A percentile compares a stretch with the other conserved stretches of the same genome.
Conservation (phyloP, 2,797 vertebrate genomes). For the Mormyrops attenuatus region DNA sequence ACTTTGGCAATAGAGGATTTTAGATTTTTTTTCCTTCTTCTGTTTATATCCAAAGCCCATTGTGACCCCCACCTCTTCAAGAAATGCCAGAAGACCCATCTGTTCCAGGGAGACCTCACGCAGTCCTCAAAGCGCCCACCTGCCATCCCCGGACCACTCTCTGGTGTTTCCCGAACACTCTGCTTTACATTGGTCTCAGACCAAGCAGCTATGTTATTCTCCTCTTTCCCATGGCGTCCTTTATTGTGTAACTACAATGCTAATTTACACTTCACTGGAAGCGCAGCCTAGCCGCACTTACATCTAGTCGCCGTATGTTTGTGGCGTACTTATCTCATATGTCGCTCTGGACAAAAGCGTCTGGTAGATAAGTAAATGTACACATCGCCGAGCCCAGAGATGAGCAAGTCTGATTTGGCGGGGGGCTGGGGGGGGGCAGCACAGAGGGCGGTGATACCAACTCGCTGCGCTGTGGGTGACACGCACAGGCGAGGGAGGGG, state of each 20-base stretch:
- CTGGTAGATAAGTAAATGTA: not conserved
- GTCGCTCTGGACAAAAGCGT: not conserved
- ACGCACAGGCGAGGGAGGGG: not conserved
- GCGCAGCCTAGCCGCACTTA: too few species aligned
- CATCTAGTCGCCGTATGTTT: not conserved
- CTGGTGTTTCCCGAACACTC: not conserved
- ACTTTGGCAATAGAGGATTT: not conserved
- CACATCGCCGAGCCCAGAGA: not conserved
- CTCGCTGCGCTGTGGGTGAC: not conserved
- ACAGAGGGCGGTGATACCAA: not conserved
- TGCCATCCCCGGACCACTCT: not conserved
- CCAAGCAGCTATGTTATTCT: not conserved
- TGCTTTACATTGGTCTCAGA: not conserved
- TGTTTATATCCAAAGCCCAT: not conserved
- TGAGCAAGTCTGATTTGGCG: not conserved
- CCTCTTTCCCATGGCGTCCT: not conserved
- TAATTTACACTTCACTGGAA: not conserved
- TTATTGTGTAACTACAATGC: not conserved
- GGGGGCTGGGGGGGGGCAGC: not conserved
- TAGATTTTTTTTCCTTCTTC: not conserved
- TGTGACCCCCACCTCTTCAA: not conserved
- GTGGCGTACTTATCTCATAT: not conserved
- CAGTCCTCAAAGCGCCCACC: not conserved
- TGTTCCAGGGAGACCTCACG: not conserved
- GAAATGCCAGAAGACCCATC: not conserved